Conservation (phyloP, 2,113 vertebrate species). For the Halcyon malimbica region DNA sequence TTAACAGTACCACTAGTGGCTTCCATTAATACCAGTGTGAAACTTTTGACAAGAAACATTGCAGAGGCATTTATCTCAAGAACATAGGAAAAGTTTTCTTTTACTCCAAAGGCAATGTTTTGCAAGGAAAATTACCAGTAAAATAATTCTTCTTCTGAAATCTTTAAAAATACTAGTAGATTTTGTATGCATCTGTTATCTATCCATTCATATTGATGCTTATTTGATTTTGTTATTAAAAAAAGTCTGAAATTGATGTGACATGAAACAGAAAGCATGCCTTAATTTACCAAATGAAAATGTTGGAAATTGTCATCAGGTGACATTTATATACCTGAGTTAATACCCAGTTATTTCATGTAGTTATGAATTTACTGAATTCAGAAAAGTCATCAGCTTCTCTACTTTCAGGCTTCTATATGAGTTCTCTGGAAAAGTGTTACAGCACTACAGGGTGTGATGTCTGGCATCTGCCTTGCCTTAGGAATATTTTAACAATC, state of each 20-base stretch:
- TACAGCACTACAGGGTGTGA: background rate
- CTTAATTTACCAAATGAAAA: background rate
- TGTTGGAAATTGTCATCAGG: background rate
- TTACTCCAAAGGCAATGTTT: background rate
- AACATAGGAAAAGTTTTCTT: background rate
- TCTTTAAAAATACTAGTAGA: no score
- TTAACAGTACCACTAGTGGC: background rate
- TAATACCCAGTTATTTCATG: background rate
- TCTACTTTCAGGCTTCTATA: background rate
- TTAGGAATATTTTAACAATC: constrained; percentile 5
- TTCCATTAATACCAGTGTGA: background rate
- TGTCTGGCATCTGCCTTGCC: background rate
- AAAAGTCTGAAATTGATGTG: background rate
- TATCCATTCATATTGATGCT: background rate
- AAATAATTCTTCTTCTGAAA: background rate
- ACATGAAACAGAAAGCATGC: background rate
- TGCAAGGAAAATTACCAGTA: background rate
- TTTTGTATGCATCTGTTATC: background rate
- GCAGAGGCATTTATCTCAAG: background rate
- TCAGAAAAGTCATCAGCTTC: background rate
- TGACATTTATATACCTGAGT: background rate
- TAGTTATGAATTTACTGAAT: background rate
- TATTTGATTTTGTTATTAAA: background rate
- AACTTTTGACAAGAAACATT: background rate
- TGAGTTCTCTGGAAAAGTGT: background rate